phyloP scores from a whole-genome alignment of 2,113 vertebrate species.

The Megaleporinus macrocephalus region DNA sequence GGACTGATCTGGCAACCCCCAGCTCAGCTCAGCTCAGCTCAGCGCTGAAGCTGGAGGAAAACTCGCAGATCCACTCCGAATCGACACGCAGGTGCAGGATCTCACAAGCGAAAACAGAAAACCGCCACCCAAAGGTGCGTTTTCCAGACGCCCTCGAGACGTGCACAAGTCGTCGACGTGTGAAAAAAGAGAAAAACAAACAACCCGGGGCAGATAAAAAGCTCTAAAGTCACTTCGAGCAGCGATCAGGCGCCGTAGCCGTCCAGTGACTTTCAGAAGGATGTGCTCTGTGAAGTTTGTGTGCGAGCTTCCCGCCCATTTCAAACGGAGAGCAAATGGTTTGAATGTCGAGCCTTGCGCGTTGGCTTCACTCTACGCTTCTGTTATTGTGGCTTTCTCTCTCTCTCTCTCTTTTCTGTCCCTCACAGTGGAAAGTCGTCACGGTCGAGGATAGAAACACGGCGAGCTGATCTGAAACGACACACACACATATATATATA shows the following conservation, averaged over 20 bases:
- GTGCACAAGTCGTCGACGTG: conserved; percentile 9
- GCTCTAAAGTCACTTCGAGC: too few species aligned
- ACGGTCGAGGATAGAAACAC: neutral
- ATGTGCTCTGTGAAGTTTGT: conserved; percentile 52
- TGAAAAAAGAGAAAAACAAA: conserved; percentile 28
- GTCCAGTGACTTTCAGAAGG: conserved; percentile 50
- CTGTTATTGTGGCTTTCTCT: neutral
- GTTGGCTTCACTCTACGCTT: neutral
- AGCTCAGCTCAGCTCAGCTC: neutral
- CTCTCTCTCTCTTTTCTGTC: neutral
- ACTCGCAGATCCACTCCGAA: conserved; percentile 8
- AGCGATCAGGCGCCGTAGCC: conserved; percentile 39
- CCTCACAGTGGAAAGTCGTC: too few species aligned
- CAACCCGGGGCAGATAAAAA: neutral
- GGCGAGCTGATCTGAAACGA: neutral
- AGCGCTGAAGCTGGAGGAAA: neutral
- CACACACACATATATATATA: too few species aligned
- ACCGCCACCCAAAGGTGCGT: conserved; percentile 22
- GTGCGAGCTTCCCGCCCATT: conserved; percentile 73
- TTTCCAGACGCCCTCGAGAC: neutral
- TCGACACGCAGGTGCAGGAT: conserved; percentile 50
- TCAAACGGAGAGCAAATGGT: conserved; percentile 59
- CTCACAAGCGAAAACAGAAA: conserved; percentile 8
- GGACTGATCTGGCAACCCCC: neutral
- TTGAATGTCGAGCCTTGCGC: conserved; percentile 39